Conservation (phyloP, 2,888 invertebrate species). For the Balanococcus diminutus region DNA sequence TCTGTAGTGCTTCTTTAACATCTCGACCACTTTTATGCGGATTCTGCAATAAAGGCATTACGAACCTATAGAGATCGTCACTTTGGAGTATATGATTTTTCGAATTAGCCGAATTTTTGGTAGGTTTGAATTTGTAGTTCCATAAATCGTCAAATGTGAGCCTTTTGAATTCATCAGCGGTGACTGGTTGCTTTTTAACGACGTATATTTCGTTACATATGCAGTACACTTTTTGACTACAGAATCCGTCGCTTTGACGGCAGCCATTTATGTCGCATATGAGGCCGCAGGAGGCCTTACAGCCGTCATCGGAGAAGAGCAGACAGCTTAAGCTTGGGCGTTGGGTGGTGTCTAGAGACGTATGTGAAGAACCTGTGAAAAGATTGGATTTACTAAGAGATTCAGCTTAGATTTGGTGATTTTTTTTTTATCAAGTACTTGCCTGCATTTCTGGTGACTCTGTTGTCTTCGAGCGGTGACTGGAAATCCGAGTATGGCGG, state of each 20-base stretch:
- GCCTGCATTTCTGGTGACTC: not conserved
- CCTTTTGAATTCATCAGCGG: not conserved
- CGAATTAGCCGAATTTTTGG: not conserved
- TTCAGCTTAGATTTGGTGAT: not conserved
- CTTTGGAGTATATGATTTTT: not conserved
- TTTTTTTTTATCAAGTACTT: not conserved
- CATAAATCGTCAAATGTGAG: conserved; percentile 1
- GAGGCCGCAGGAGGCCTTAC: not conserved
- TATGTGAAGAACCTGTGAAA: not conserved
- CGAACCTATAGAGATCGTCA: not conserved
- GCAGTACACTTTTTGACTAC: conserved; percentile 22
- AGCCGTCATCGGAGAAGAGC: conserved; percentile 19
- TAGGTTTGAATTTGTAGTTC: not conserved
- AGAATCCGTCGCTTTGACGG: not conserved
- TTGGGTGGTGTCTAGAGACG: not conserved
- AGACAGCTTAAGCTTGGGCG: conserved; percentile 30
- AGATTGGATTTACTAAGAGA: not conserved
- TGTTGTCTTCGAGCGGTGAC: too few relatives aligned
- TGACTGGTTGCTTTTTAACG: not conserved
- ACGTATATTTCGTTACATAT: conserved; percentile 27
- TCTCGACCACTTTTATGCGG: conserved; percentile 15
- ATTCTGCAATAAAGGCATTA: not conserved
- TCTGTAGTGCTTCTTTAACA: not conserved
- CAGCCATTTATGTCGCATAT: conserved; percentile 34
- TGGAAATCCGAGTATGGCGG: not conserved